phyloP scores from a whole-genome alignment of 2,888 invertebrate genomes.

The Petrophora chlorosata region DNA sequence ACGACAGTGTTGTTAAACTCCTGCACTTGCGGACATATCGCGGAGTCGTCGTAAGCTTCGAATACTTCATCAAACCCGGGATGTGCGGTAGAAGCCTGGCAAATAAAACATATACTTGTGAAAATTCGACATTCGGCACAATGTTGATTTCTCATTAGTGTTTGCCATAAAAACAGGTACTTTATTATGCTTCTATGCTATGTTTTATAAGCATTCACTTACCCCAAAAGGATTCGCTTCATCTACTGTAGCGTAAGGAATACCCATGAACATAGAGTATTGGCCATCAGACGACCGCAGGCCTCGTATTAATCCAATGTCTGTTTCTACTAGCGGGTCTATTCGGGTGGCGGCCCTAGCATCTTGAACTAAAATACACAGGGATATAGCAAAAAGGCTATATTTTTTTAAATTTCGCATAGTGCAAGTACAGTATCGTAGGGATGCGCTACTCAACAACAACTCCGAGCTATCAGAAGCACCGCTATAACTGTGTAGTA shows the following conservation, averaged over 20 bases:
- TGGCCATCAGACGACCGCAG: conserved; percentile 52
- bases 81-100: conserved; percentile 22
- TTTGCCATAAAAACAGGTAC: too few species aligned
- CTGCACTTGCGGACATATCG: conserved; percentile 47
- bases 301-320: conserved; percentile 54
- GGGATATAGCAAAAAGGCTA: conserved; percentile 24
- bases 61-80: conserved; percentile 40
- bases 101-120: conserved; percentile 7
- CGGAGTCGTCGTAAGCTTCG: conserved; percentile 47
- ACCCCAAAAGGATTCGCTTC: conserved; percentile 59
- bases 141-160: too few species aligned
- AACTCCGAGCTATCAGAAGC: too few species aligned
- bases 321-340: conserved; percentile 56
- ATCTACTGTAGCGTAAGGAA: conserved; percentile 59
- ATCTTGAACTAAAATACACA: conserved; percentile 31
- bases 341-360: conserved; percentile 37
- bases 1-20: conserved; percentile 36
- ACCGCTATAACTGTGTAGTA: too few species aligned
- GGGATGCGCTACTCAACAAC: conserved; percentile 3
- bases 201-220: conserved; percentile 33
- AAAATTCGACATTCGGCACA: too few species aligned
- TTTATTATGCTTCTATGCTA: too few species aligned
- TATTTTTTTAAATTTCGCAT: conserved; percentile 33
- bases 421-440: too few species aligned
- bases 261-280: conserved; percentile 62